Base-by-base conservation (phyloP, 1,140 invertebrate genomes). In the Octopus bimaculoides region DNA sequence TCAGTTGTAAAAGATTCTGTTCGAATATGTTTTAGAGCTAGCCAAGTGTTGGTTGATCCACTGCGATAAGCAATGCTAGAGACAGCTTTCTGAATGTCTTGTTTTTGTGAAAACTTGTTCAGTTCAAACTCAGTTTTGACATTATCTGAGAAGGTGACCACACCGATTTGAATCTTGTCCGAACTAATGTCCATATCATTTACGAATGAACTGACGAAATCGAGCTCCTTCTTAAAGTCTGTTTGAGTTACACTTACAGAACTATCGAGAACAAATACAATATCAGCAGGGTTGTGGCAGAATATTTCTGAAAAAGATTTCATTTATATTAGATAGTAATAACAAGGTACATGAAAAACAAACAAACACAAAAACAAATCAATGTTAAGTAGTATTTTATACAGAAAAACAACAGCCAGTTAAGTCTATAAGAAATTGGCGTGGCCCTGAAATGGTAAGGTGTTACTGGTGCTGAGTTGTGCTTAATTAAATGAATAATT, bases 201-300 rank as follows among this genome's bases (percentile, higher is more conserved):
- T 10, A 81, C 82, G 77, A 86, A 75, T 4, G 77, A 78, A 8
- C 75, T 79, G 20, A 85, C 83, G 74, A 86, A 86, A 20, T 81
- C 52, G 9, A 80, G 76, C 53, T 82, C 77, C 75, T 82, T 81
- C 61, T 77, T 20, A 75, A 85, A 84, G 77, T 84, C 83, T 5
- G 53, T 5, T 10, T 56, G 4, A 41, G 82, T 79, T n/a, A 81
- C 82, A 73, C 80, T 82, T 56, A 78, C 61, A 5, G 83, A 85
- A 10, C 83, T 61, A 55, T 85, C 84, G 61, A 85, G 66, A 7
- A 85, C 73, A 75, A 85, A 85, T 6, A 84, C 81, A 12, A 85
- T 78, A 56, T 85, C 84, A 12, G 81, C 82, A 66, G 54, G 77
- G 17, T 41, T 79, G 20, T 74, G 54, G 77, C 82, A 84, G 54